Percentiles rank a stretch among this genome's conserved stretches.
Conservation (phyloP, 2,888 invertebrate genomes). For the Chorisops tibialis region DNA sequence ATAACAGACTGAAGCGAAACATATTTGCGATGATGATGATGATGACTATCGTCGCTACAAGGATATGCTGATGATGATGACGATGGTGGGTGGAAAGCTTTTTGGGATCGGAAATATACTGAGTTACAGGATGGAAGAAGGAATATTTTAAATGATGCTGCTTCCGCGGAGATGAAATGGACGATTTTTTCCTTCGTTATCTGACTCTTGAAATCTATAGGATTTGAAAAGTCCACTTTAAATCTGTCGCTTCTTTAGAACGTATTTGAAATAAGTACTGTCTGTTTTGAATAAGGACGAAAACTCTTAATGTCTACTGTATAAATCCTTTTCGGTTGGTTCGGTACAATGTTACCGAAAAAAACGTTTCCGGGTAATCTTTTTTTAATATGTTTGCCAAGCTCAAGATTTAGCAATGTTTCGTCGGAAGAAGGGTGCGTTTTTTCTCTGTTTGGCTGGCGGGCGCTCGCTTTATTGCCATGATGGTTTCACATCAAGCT, state of each 20-base stretch:
- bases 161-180: background rate
- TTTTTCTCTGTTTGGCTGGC: background rate
- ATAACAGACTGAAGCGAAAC: background rate
- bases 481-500: constrained; percentile 19
- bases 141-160: background rate
- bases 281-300: too few relatives aligned
- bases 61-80: background rate
- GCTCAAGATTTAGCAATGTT: constrained; percentile 28
- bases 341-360: too few relatives aligned
- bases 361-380: constrained; percentile 31
- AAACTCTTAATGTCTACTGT: too few relatives aligned
- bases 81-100: background rate
- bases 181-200: background rate
- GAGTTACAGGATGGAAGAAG: background rate
- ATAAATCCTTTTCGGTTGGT: too few relatives aligned
- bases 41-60: background rate
- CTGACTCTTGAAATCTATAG: background rate
- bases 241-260: background rate
- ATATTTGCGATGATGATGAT: background rate
- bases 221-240: constrained; percentile 10
- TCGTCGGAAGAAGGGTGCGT: background rate
- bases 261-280: background rate
- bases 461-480: constrained; percentile 24
- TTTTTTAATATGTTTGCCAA: constrained; percentile 32
- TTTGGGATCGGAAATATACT: background rate